Conservation (phyloP, 2,113 vertebrate species). For the Megalops atlanticus region DNA sequence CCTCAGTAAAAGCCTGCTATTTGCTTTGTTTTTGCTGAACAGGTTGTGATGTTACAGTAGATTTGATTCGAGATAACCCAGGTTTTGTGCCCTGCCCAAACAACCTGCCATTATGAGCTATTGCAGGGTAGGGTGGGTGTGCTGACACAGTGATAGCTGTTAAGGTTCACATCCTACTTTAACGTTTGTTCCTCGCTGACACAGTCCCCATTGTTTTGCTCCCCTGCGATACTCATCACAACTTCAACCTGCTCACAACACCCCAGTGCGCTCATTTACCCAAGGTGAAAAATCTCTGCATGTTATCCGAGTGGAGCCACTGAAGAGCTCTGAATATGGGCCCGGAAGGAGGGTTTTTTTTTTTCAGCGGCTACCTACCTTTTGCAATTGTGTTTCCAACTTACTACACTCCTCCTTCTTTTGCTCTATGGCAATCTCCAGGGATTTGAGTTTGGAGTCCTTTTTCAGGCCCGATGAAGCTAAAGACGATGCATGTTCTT, state of each 20-base stretch:
- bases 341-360: constrained; percentile 26
- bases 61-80: background rate
- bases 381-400: constrained; percentile 74
- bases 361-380: constrained; percentile 51
- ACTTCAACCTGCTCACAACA: constrained; percentile 49
- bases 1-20: background rate
- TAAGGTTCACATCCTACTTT: constrained; percentile 53
- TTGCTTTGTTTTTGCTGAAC: background rate
- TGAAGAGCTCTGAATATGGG: background rate
- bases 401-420: constrained; percentile 74
- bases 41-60: constrained; percentile 4
- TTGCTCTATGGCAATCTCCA: constrained; percentile 74
- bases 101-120: background rate
- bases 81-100: background rate
- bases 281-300: constrained; percentile 10
- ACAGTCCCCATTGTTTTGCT: constrained; percentile 50
- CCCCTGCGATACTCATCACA: constrained; percentile 60
- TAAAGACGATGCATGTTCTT: constrained; percentile 94
- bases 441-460: constrained; percentile 82
- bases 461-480: constrained; percentile 96
- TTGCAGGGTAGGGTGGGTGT: background rate
- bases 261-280: constrained; percentile 19
- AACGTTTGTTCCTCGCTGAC: constrained; percentile 48
- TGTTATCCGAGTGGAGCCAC: background rate
- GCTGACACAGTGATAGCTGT: constrained; percentile 42